phyloP scores from a whole-genome alignment of 1,140 invertebrate genomes.

The Harpegnathos saltator region DNA sequence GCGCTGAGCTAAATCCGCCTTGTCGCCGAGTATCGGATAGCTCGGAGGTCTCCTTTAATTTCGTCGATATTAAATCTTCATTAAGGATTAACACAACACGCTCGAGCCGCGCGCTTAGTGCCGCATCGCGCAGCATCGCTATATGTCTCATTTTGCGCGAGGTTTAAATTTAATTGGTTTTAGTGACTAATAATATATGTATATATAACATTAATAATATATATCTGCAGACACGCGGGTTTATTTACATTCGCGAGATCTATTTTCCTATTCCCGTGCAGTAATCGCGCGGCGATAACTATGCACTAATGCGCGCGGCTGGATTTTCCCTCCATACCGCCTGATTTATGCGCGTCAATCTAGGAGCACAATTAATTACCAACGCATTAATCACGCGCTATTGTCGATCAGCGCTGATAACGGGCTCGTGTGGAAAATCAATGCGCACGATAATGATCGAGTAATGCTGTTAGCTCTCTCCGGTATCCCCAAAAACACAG shows the following conservation, averaged over 20 bases:
- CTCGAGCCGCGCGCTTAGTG: no score
- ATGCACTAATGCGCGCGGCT: conserved; percentile 4
- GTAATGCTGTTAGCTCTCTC: conserved; percentile 8
- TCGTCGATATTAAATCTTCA: not conserved
- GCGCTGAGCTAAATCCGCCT: not conserved
- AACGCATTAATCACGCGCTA: conserved; percentile 54
- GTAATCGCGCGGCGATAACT: not conserved
- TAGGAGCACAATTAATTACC: conserved; percentile 54
- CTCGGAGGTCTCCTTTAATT: no score
- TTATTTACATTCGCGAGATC: not conserved
- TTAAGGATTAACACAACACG: not conserved
- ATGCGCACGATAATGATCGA: conserved; percentile 39
- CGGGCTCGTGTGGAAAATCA: conserved; percentile 36
- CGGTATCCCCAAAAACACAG: not conserved
- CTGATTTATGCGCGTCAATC: conserved; percentile 53
- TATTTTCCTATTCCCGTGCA: conserved; percentile 10
- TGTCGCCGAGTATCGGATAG: not conserved
- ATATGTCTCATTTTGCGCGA: no score
- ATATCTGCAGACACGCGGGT: not conserved
- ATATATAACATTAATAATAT: not conserved
- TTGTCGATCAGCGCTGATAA: conserved; percentile 56
- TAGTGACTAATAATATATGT: no score
- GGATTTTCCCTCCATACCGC: conserved; percentile 31
- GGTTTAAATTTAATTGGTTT: no score
- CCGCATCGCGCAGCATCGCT: no score